Conservation (phyloP, 2,797 vertebrate species). For the Sternotherus odoratus region DNA sequence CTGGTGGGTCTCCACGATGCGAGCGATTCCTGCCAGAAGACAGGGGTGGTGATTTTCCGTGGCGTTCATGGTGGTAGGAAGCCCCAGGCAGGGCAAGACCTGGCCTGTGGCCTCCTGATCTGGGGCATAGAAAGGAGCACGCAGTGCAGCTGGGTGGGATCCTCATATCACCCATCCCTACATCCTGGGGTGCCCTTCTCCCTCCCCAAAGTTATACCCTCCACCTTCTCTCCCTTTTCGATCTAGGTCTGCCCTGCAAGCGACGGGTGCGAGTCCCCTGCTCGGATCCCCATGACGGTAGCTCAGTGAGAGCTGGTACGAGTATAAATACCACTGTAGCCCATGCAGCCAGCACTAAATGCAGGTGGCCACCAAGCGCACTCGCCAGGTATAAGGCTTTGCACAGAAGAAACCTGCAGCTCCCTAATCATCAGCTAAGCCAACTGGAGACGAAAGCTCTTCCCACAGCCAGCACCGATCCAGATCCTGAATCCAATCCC, state of each 20-base stretch:
- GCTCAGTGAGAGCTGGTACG: not conserved
- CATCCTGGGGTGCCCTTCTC: not conserved
- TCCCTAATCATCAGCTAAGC: not conserved
- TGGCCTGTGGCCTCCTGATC: not conserved
- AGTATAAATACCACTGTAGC: not conserved
- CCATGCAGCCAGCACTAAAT: not conserved
- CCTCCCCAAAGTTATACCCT: not conserved
- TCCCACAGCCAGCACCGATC: not conserved
- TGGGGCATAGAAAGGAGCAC: not conserved
- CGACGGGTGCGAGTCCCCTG: not conserved
- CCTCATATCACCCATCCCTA: not conserved
- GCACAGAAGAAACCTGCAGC: not conserved
- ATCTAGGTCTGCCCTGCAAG: not conserved
- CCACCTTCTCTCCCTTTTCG: not conserved
- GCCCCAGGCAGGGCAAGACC: not conserved
- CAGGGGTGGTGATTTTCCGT: not conserved
- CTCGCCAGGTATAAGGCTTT: not conserved
- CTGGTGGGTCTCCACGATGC: slow-evolving; percentile 96
- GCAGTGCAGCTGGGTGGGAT: not conserved
- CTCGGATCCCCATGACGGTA: fast-evolving
- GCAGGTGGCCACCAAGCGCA: not conserved
- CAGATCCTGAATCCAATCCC: not conserved
- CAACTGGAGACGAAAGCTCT: not conserved
- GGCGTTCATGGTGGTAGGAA: not conserved
- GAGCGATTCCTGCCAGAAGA: slow-evolving; percentile 89